Base-by-base conservation (phyloP, 1,140 invertebrate species). In the Drosophila nigromelanica region DNA sequence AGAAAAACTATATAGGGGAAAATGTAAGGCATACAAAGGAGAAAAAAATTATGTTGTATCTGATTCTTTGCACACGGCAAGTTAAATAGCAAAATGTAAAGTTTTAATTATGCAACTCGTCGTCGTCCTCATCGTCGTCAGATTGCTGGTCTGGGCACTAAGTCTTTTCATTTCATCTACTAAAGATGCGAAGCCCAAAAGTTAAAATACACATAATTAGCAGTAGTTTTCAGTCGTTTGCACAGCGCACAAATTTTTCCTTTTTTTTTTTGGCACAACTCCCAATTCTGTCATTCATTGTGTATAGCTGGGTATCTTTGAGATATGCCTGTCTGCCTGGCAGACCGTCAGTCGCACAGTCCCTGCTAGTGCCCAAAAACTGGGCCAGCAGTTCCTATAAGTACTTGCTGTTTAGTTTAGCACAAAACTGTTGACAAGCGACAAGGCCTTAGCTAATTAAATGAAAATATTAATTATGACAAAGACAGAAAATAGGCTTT, bases 201-300 rank as follows among this genome's bases (percentile, higher is more conserved):
- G 73, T 89, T 89, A 89, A 83, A 83, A 77, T 89, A 83, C 85
- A 89, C 83, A 89, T 89, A 89, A 89, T 89, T 89, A 89, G 83
- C 83, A 67, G 71, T 83, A 89, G 79, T 89, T 73, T 70, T 66
- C 37, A 42, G 42, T 37, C 66, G 71, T 85, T 85, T 76, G 68
- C 52, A 45, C 27, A 83, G 68, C 47, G 62, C 18, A 66, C 68
- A 42, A 72, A 64, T 47, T 62, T 62, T 40, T 45, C 14, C 27
- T 47, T 58, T 18, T 51, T 8, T 24, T 11, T 59, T 45, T 56
- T 64, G 43, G 47, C 35, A 62, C 43, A 40, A 10, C 52, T 67
- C 27, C 47, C 59, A 59, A 72, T 51, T 75, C 43, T 45, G 64
- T 27, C 42, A 51, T 62, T 56, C 58, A 69, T 45, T 73, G 39